Percentiles rank a stretch among this genome's conserved stretches.
Conservation (phyloP, 2,113 vertebrate species). For the Halichoeres trimaculatus region DNA sequence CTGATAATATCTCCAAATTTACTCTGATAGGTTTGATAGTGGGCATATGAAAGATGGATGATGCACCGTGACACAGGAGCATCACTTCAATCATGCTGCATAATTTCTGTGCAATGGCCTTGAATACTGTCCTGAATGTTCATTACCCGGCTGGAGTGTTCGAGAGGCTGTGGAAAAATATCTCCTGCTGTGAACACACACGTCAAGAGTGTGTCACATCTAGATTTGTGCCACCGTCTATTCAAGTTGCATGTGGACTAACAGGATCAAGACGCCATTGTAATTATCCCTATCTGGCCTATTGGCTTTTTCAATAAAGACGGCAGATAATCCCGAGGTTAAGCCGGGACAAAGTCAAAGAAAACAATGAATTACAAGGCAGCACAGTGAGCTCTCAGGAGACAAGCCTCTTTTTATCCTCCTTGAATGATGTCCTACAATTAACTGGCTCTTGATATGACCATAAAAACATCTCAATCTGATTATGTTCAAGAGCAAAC, state of each 20-base stretch:
- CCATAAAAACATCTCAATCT: constrained; percentile 26
- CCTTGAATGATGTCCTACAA: constrained; percentile 38
- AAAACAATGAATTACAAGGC: constrained; percentile 50
- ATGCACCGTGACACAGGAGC: constrained; percentile 9
- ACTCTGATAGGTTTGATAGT: constrained; percentile 26
- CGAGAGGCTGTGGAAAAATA: constrained; percentile 15
- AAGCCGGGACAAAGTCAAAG: constrained; percentile 42
- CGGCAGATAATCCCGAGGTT: constrained; percentile 46
- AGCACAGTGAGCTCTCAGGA: constrained; percentile 27
- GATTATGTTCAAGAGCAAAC: background rate
- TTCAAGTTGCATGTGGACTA: constrained; percentile 39
- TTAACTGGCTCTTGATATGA: constrained; percentile 39
- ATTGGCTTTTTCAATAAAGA: constrained; percentile 59
- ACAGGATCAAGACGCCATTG: constrained; percentile 53
- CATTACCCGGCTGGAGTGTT: too few species aligned
- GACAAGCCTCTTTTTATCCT: constrained; percentile 21
- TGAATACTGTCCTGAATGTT: background rate
- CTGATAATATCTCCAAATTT: constrained; percentile 44
- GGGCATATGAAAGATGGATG: constrained; percentile 32
- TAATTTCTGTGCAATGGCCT: background rate
- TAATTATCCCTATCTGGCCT: constrained; percentile 62
- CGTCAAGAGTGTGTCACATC: constrained; percentile 8
- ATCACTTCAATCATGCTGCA: background rate
- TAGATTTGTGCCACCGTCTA: constrained; percentile 21
- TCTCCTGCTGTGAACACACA: background rate